Evolutionary conservation across 2,113 vertebrate species (phyloP), one percentile per base, ranked within the genome.

Genomic region (Mixornis gularis): DNA sequence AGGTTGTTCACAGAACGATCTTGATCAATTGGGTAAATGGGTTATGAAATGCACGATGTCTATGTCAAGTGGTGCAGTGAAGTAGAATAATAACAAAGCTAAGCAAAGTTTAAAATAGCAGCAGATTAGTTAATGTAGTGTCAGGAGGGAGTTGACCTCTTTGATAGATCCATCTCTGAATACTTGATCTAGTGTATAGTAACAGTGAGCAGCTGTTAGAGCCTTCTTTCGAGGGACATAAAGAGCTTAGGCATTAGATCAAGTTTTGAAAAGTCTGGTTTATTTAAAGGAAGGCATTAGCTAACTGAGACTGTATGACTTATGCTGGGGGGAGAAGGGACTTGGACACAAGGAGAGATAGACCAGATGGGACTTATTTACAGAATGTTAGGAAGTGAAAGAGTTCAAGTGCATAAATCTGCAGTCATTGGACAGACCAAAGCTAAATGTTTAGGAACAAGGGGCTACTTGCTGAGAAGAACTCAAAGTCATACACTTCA

Each of bases 301-400:
- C 63, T 91, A 85, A 89, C 81, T 73, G 80, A 68, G 71, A 65
- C 79, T 80, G 55, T 46, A 38, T 84, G 71, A 63, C 44, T 78
- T 94, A 82, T 10, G 3, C 5, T 91, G 25, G 1, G 43, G 26
- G 34, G 26, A 79, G 71, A 90, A 85, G 69, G 36, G 73, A 62
- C 79, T 87, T 89, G 66, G 79, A 73, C 72, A 51, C 38, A 30
- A 79, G 55, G 38, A 92, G 89, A 95, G 72, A 87, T 40, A 94
- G 63, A 92, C 79, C 95, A 94, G 90, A 79, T 92, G 92, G 89
- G n/a, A 10, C 82, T 95, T 96, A 96, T 94, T 96, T 95, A 91
- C 77, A 91, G 60, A 85, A 87, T 36, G 64, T 41, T 60, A 89
- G 70, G 82, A 94, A 94, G 92, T 69, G 66, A 89, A 94, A 70